Percentiles rank a stretch among this genome's conserved stretches.
Conservation (phyloP, 2,797 vertebrate genomes). For the Schizopygopsis malacanthus region DNA sequence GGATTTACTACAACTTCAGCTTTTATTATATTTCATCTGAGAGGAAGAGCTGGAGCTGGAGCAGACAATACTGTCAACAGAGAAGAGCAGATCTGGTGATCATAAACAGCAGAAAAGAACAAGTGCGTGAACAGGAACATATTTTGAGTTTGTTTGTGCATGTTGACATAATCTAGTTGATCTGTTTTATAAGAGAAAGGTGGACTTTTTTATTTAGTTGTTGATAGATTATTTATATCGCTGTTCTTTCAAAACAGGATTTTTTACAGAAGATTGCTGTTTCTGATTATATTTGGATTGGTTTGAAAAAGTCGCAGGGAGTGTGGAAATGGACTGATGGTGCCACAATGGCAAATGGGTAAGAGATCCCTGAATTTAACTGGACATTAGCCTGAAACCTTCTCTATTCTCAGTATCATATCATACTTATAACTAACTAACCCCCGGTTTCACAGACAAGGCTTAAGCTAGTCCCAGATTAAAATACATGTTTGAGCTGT, state of each 20-base stretch:
- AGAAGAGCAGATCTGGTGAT: constrained; percentile 11
- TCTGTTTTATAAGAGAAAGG: background rate
- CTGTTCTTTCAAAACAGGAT: background rate
- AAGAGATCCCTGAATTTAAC: background rate
- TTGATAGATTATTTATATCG: too few species aligned
- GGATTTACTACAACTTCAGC: constrained; percentile 1
- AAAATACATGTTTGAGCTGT: too few species aligned
- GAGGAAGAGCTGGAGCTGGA: fast-evolving
- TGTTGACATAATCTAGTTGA: background rate
- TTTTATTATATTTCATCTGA: constrained; percentile 29
- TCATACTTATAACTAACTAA: too few species aligned
- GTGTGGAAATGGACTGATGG: background rate
- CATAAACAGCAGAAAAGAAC: background rate
- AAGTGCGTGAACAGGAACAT: constrained; percentile 1
- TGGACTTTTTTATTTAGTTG: too few species aligned
- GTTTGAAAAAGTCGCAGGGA: background rate
- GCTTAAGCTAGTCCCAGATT: too few species aligned
- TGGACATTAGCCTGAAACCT: background rate
- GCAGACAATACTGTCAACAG: background rate
- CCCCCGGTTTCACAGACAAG: too few species aligned
- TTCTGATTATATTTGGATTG: background rate
- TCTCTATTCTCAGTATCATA: background rate
- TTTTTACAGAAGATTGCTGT: background rate
- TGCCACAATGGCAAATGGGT: background rate
- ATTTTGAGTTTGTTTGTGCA: background rate